Base-by-base conservation (phyloP, 2,113 vertebrate species). In the Periophthalmus modestus region DNA sequence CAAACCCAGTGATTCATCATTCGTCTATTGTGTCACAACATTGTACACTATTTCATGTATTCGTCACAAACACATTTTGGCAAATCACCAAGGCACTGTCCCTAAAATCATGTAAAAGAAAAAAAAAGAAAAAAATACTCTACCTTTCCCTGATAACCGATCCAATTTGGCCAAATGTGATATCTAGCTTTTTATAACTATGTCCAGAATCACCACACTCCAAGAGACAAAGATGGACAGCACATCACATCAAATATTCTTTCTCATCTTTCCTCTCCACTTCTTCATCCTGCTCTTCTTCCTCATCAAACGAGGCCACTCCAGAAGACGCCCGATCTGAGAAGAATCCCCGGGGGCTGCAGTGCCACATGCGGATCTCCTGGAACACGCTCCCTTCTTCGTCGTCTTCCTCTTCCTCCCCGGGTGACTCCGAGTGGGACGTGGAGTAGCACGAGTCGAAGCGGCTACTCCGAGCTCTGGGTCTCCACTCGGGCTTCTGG, bases 361-460 rank as follows among this genome's bases (percentile, higher is more conserved):
- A 92, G 75, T 89, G 91, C 91, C 92, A 93, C 69, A 82, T 80
- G 15, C 83, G 78, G 4, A 78, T 82, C 61, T 93, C 93, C 0
- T 91, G 90, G 71, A 94, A 94, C 74, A 94, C 92, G 55, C 87
- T 91, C 75, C 91, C 91, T 47, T 93, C 92, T 18, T 92, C 90
- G 0, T 92, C 93, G 9, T 92, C 91, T n/a, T 88, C 91, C 0
- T 94, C 92, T 47, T 92, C 91, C 59, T 93, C 93, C 62, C 88
- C 93, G 0, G 91, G 92, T 58, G 92, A 93, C 84, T 93, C 92
- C 0, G 92, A 94, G 88, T 92, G 89, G 58, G 93, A 94, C 76
- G 92, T 90, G 75, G 92, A 94, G 86, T 94, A 94, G 87, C 92
- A 93, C 79, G 93, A 94, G 86, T 94, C 93, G 5, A 89, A 90